phyloP scores from a whole-genome alignment of 2,113 vertebrate species.

The Lynx canadensis region DNA sequence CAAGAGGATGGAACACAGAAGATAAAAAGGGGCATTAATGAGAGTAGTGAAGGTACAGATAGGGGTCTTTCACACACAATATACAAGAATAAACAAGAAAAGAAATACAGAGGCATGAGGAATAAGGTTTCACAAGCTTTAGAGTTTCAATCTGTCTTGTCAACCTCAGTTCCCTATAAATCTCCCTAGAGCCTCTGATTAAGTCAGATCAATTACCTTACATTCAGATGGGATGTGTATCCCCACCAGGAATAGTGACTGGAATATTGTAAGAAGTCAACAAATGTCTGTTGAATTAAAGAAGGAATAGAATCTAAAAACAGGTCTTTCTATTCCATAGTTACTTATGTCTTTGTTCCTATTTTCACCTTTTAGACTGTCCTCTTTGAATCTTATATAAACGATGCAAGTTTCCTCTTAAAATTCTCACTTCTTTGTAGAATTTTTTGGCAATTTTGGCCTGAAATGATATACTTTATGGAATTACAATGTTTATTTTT shows the following conservation, averaged over 20 bases:
- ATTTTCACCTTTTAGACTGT: not conserved
- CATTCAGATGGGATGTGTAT: not conserved
- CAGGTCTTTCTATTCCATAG: not conserved
- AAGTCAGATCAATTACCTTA: not conserved
- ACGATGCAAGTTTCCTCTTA: not conserved
- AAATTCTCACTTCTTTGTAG: not conserved
- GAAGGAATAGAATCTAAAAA: not conserved
- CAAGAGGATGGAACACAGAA: not conserved
- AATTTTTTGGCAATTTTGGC: not conserved
- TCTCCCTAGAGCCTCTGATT: not conserved
- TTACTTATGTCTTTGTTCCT: not conserved
- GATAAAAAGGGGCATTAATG: not conserved
- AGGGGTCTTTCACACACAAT: accelerated
- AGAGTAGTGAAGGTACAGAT: not conserved
- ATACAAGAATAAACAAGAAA: not conserved
- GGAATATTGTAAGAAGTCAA: not conserved
- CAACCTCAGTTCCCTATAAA: not conserved
- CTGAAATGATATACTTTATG: not conserved
- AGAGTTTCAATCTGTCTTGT: not conserved
- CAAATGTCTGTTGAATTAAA: not conserved
- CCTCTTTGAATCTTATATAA: not conserved
- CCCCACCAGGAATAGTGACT: too few relatives aligned
- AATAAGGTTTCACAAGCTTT: not conserved
- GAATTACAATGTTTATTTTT: not conserved
- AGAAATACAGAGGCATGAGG: not conserved